Evolutionary conservation across 2,888 invertebrate genomes (phyloP).

Genomic region (Prenolepis imparis): DNA sequence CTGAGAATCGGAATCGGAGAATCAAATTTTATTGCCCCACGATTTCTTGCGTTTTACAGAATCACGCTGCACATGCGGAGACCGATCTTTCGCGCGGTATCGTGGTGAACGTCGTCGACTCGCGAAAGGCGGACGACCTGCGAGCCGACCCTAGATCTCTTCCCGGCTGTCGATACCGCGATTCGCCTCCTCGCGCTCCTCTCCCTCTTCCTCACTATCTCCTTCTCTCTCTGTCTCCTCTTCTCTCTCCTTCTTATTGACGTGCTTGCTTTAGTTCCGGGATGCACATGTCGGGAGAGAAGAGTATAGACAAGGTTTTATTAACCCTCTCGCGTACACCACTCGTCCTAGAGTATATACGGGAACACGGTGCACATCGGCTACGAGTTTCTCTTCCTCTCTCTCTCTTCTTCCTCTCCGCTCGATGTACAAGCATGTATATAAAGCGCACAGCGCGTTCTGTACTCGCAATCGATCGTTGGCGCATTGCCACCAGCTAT

Average conservation of each 20-base stretch:
- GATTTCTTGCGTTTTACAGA: not conserved
- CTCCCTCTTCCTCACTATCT: not conserved
- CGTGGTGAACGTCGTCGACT: not conserved
- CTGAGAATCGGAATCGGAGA: not conserved
- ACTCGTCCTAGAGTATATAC: slow-evolving; percentile 35
- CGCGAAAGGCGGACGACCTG: slow-evolving; percentile 26
- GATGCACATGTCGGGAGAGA: slow-evolving; percentile 52
- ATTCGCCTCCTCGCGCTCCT: slow-evolving; percentile 57
- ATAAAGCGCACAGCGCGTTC: slow-evolving; percentile 46
- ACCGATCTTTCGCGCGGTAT: slow-evolving; percentile 13
- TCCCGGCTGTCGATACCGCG: slow-evolving; percentile 64
- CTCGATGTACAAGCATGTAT: slow-evolving; percentile 40
- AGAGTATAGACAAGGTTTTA: slow-evolving; percentile 71
- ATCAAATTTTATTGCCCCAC: not conserved
- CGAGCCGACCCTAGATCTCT: slow-evolving; percentile 33
- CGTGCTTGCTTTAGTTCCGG: slow-evolving; percentile 70
- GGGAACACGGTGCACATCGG: slow-evolving; percentile 34
- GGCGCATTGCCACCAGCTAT: slow-evolving; percentile 71
- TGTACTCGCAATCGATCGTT: slow-evolving; percentile 74
- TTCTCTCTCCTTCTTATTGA: slow-evolving; percentile 6
- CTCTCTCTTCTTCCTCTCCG: slow-evolving; percentile 32
- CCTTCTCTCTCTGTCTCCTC: not conserved
- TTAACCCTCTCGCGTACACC: slow-evolving; percentile 70
- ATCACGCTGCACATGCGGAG: not conserved
- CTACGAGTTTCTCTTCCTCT: slow-evolving; percentile 29